These are phyloP conservation scores for Scalopus aquaticus DNA, from an alignment of 2,113 vertebrate genomes.

Conservation along the genomic window DNA sequence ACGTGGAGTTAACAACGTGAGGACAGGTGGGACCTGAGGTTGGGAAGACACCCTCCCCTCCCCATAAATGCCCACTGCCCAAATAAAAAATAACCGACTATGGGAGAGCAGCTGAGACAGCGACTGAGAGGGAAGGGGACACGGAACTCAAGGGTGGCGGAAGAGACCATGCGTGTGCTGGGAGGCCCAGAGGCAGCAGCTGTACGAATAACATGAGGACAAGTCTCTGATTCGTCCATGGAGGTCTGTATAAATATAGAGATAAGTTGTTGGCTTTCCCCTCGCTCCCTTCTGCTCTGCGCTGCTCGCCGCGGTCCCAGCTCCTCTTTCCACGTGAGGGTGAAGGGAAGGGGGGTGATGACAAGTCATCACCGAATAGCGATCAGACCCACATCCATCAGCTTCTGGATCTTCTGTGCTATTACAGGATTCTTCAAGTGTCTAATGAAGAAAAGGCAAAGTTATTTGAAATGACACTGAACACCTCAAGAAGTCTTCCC, in stretches of 20 bases:
- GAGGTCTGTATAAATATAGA: slow-evolving; percentile 66
- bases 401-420: slow-evolving; percentile 97
- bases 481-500: background rate
- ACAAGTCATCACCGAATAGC: slow-evolving; percentile 92
- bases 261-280: background rate
- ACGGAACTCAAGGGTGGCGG: slow-evolving; percentile 36
- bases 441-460: slow-evolving; percentile 77
- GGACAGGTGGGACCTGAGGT: slow-evolving; percentile 57
- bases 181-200: slow-evolving; percentile 56
- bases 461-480: background rate
- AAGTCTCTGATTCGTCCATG: slow-evolving; percentile 34
- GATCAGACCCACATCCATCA: slow-evolving; percentile 95
- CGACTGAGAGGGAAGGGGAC: background rate
- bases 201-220: background rate
- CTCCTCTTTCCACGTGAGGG: slow-evolving; percentile 62
- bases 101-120: slow-evolving; percentile 70
- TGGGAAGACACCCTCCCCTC: slow-evolving; percentile 49
- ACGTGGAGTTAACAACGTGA: slow-evolving; percentile 60
- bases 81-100: slow-evolving; percentile 79
- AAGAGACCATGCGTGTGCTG: slow-evolving; percentile 75
- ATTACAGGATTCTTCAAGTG: slow-evolving; percentile 96
- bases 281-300: slow-evolving; percentile 17
- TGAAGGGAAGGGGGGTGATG: slow-evolving; percentile 39
- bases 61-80: slow-evolving; percentile 56
- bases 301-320: slow-evolving; percentile 61